These are phyloP conservation scores for Ramphastos sulfuratus DNA, from an alignment of 2,113 vertebrate genomes.

Conservation along the genomic window DNA sequence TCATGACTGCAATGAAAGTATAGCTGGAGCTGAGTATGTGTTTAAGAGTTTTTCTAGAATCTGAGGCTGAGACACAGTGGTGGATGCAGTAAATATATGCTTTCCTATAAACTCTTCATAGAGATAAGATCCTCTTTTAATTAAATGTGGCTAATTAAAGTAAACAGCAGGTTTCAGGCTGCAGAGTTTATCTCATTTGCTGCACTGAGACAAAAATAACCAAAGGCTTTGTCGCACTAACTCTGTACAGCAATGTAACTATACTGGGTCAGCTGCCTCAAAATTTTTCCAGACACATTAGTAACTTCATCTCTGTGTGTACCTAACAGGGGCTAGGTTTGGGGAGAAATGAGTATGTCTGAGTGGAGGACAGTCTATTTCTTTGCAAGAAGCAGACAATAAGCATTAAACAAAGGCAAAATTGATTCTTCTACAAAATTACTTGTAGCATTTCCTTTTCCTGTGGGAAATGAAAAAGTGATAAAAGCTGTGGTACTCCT, in stretches of 20 bases:
- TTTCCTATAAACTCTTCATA: neutral
- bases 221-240: neutral
- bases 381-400: neutral
- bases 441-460: neutral
- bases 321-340: neutral
- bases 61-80: neutral
- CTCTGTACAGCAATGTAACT: neutral
- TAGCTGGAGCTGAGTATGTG: neutral
- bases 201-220: neutral
- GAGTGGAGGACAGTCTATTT: neutral
- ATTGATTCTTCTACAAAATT: neutral
- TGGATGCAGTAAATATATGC: neutral
- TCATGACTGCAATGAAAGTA: neutral
- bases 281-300: neutral
- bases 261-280: neutral
- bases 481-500: neutral
- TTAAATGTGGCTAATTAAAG: slow-evolving; percentile 15
- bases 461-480: neutral
- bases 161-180: neutral
- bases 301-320: neutral
- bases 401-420: neutral
- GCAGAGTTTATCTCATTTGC: neutral
- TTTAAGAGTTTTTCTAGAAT: neutral
- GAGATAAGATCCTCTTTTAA: slow-evolving; percentile 4
- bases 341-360: neutral